A percentile compares a stretch with the other conserved stretches of the same genome.
Evolutionary conservation across 1,140 invertebrate genomes (phyloP).

Genomic region (Diabrotica undecimpunctata): DNA sequence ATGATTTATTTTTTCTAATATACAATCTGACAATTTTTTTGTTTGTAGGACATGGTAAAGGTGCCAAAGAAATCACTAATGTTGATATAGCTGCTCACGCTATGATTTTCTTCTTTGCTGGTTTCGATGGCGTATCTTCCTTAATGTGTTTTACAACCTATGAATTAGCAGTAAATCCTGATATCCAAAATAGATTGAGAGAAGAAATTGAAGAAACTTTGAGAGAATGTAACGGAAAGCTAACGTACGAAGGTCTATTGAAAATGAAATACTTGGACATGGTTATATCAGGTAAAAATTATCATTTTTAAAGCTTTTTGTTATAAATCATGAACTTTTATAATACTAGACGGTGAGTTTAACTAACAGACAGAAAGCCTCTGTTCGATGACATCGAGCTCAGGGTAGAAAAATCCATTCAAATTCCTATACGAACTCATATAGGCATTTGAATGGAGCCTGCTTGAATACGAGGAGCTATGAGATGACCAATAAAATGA

Average conservation of each 20-base stretch:
- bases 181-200: conserved; percentile 47
- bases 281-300: background rate
- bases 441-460: too few relatives aligned
- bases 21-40: too few relatives aligned
- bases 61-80: conserved; percentile 23
- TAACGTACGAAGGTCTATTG: conserved; percentile 25
- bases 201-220: conserved; percentile 36
- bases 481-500: too few relatives aligned
- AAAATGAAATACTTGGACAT: conserved; percentile 21
- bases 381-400: too few relatives aligned
- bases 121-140: conserved; percentile 43
- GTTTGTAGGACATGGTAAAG: background rate
- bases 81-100: conserved; percentile 42
- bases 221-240: conserved; percentile 16
- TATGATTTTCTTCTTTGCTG: conserved; percentile 46
- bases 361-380: too few relatives aligned
- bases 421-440: too few relatives aligned
- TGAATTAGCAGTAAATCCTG: conserved; percentile 53
- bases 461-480: too few relatives aligned
- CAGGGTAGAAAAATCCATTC: too few relatives aligned
- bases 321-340: too few relatives aligned
- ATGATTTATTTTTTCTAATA: too few relatives aligned
- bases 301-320: too few relatives aligned
- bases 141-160: conserved; percentile 39
- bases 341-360: too few relatives aligned